These are phyloP conservation scores for Arnoldichthys spilopterus DNA, from an alignment of 2,797 vertebrate genomes.

Conservation along the genomic window DNA sequence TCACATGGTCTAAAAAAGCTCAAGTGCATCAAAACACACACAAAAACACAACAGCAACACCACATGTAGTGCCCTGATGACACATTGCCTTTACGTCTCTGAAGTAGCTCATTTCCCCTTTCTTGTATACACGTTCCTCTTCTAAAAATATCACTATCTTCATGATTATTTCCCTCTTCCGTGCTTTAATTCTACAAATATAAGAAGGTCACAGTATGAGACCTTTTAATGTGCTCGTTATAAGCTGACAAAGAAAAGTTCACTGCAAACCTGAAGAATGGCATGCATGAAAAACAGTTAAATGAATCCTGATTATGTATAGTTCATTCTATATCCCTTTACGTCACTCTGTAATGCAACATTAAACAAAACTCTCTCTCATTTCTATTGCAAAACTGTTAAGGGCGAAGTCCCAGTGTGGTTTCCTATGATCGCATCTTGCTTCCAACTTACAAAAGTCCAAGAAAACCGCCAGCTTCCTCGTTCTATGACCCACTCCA, in stretches of 20 bases:
- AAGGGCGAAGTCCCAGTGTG: conserved; percentile 1
- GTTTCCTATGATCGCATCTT: background rate
- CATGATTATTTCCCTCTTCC: background rate
- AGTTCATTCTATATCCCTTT: background rate
- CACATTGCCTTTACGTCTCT: conserved; percentile 3
- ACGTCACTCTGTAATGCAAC: background rate
- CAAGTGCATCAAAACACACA: background rate
- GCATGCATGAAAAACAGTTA: background rate
- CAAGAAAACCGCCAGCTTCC: conserved; percentile 31
- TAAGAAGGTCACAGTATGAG: background rate
- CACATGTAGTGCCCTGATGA: background rate
- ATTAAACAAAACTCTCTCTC: background rate
- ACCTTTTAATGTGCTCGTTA: no score
- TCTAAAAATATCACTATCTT: background rate
- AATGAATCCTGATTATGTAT: background rate
- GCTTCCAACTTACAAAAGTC: conserved; percentile 4
- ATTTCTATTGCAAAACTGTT: background rate
- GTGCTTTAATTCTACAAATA: background rate
- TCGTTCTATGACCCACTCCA: background rate
- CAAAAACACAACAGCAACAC: background rate
- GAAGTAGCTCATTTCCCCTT: conserved; percentile 5
- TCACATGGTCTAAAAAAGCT: background rate
- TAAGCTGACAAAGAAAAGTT: background rate
- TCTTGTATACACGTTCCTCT: conserved; percentile 18
- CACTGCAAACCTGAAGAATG: no score